Conservation (phyloP, 2,888 invertebrate genomes). For the Mythimna ferrago region DNA sequence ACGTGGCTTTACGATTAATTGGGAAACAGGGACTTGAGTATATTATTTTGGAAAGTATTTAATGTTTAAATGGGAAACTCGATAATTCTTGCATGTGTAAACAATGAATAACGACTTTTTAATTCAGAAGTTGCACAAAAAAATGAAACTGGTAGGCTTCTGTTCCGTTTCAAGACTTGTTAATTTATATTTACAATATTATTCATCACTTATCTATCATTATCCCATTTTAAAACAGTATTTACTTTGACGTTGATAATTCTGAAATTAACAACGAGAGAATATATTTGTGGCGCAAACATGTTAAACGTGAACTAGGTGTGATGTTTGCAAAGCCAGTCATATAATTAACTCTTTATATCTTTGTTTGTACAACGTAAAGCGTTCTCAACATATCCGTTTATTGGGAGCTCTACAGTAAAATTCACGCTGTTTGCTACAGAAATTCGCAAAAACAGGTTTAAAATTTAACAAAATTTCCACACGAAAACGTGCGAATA, state of each 20-base stretch:
- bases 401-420: slow-evolving; percentile 36
- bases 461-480: slow-evolving; percentile 63
- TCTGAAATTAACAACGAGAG: neutral
- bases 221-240: neutral
- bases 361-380: slow-evolving; percentile 22
- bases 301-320: neutral
- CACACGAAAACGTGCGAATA: slow-evolving; percentile 71
- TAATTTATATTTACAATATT: neutral
- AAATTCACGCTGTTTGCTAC: slow-evolving; percentile 42
- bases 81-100: neutral
- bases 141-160: no score
- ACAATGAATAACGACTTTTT: neutral
- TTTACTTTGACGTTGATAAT: neutral
- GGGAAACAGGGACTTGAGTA: slow-evolving; percentile 32
- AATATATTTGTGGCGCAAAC: slow-evolving; percentile 3
- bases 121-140: neutral
- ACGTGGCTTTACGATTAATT: slow-evolving; percentile 63
- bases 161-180: neutral
- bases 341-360: slow-evolving; percentile 40
- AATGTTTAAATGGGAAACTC: neutral
- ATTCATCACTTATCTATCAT: neutral
- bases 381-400: slow-evolving; percentile 36
- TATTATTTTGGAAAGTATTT: slow-evolving; percentile 37
- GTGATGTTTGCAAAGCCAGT: slow-evolving; percentile 16
- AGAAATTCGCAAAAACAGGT: slow-evolving; percentile 56